Conservation (phyloP, 2,797 vertebrate species). For the Heliangelus exortis region DNA sequence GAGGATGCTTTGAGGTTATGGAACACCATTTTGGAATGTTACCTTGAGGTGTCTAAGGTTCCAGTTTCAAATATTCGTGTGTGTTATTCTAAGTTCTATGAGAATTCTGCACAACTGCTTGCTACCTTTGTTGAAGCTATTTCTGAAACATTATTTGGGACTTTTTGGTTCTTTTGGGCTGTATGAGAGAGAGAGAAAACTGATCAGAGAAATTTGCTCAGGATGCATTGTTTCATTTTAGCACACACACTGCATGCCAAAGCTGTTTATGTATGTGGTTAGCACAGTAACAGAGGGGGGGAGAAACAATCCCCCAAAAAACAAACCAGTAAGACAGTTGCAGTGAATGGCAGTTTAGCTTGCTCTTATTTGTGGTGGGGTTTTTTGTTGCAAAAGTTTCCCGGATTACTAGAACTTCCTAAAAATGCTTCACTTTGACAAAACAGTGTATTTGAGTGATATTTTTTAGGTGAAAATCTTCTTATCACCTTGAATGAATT, state of each 20-base stretch:
- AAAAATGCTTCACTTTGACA: neutral
- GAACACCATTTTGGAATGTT: neutral
- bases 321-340: neutral
- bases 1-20: neutral
- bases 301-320: rapidly evolving
- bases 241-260: neutral
- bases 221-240: slow-evolving; percentile 28
- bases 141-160: neutral
- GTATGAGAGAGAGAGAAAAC: neutral
- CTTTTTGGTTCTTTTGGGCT: neutral
- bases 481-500: neutral
- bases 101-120: neutral
- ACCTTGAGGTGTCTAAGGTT: neutral
- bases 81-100: neutral
- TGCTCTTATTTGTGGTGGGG: neutral
- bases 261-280: slow-evolving; percentile 31
- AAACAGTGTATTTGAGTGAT: neutral
- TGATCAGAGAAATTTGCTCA: neutral
- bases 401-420: neutral
- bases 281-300: neutral
- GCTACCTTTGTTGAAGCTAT: neutral
- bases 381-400: neutral
- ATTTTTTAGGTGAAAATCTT: neutral
- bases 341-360: neutral
- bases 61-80: neutral